Conservation (phyloP, 2,113 vertebrate genomes). For the Elephas maximus region DNA sequence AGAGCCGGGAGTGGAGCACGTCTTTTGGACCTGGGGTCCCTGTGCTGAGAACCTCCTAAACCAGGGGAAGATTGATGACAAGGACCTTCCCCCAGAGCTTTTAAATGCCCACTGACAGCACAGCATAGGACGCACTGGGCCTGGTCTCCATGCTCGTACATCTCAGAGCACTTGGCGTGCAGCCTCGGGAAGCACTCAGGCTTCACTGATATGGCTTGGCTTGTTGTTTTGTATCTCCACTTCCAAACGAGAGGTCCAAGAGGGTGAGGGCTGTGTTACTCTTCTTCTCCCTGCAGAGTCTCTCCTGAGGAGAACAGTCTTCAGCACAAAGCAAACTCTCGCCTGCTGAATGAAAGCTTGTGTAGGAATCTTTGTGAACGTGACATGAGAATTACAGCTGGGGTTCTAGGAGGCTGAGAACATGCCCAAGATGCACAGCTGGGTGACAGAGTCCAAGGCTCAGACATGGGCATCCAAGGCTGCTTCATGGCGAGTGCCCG, state of each 20-base stretch:
- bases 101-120: too few relatives aligned
- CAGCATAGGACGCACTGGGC: too few relatives aligned
- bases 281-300: background rate
- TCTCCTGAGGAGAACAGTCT: background rate
- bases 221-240: too few relatives aligned
- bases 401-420: background rate
- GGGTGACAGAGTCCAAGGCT: rapidly evolving
- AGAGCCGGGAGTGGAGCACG: too few relatives aligned
- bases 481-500: background rate
- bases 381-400: background rate
- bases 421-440: background rate
- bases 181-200: too few relatives aligned
- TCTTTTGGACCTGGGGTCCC: too few relatives aligned
- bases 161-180: too few relatives aligned
- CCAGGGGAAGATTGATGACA: too few relatives aligned
- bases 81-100: too few relatives aligned
- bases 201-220: too few relatives aligned
- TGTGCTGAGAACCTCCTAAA: too few relatives aligned
- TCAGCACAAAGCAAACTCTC: background rate
- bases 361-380: background rate
- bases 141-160: too few relatives aligned
- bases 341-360: background rate
- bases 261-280: background rate
- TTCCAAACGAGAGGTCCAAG: background rate
- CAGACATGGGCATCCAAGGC: rapidly evolving